These are phyloP conservation scores for Potamilus streckersoni DNA, from an alignment of 1,140 invertebrate genomes.

Conservation along the genomic window DNA sequence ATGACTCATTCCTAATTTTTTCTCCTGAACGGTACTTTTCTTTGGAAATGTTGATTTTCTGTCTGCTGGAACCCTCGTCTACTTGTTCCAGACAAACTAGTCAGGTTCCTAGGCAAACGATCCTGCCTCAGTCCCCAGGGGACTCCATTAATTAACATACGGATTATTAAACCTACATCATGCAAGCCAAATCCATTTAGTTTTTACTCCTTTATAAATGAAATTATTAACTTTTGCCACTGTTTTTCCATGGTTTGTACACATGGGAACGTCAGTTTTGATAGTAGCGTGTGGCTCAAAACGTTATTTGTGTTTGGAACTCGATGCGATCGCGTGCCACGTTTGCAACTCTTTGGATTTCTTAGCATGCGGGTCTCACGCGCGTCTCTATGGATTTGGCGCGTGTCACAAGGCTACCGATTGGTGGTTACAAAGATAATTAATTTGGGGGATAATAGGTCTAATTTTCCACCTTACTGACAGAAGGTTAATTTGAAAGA, in stretches of 20 bases:
- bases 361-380: slow-evolving; percentile 24
- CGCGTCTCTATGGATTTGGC: slow-evolving; percentile 13
- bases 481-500: slow-evolving; percentile 28
- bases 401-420: slow-evolving; percentile 20
- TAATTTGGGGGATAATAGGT: slow-evolving; percentile 29
- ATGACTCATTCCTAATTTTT: too few relatives aligned
- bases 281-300: slow-evolving; percentile 12
- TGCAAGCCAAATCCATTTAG: slow-evolving; percentile 29
- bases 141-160: slow-evolving; percentile 37
- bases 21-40: too few relatives aligned
- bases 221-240: slow-evolving; percentile 38
- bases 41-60: too few relatives aligned
- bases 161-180: slow-evolving; percentile 26
- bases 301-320: slow-evolving; percentile 23
- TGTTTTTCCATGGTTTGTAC: slow-evolving; percentile 12
- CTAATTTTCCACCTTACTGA: slow-evolving; percentile 31
- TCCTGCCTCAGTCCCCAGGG: slow-evolving; percentile 3
- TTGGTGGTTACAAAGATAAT: slow-evolving; percentile 31
- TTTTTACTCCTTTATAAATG: slow-evolving; percentile 37
- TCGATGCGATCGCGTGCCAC: slow-evolving; percentile 17
- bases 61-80: too few relatives aligned
- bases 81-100: too few relatives aligned
- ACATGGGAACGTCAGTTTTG: slow-evolving; percentile 7
- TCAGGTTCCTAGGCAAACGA: too few relatives aligned
- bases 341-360: slow-evolving; percentile 31